Base-by-base conservation (phyloP, 2,888 invertebrate genomes). In the Anoncus sp. region DNA sequence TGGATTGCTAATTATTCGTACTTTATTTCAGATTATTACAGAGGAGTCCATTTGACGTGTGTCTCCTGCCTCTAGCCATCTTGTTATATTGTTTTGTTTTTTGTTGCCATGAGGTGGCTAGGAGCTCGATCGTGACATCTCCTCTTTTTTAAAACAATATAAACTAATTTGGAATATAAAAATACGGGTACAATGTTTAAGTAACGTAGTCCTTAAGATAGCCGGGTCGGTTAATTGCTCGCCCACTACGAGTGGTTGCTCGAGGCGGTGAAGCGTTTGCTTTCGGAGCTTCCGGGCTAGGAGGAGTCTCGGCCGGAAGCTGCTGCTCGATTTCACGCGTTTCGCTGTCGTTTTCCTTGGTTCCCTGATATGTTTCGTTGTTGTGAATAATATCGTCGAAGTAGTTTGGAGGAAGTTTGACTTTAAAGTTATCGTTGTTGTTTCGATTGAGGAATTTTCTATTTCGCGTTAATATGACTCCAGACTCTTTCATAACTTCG, bases 131-230 rank as follows among this genome's bases (percentile, higher is more conserved):
- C 53, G 53, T 53, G 53, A 53, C 27, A 53, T 53, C 53, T 53
- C 27, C 22, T 53, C 53, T 53, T 53, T 53, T 53, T 27, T 27
- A n/a, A 51, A 27, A 53, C n/a, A 27, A 24, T 53, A 53, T 53
- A 27, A 53, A 53, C 24, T 27, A 53, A 27, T 53, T 27, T 53
- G 27, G 27, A 24, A 16, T n/a, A 53, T 53, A n/a, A 27, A 27
- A 16, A 31, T 53, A 27, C n/a, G 53, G 14, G 9, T 53, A 53
- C 53, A 53, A 27, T 53, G 27, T 38, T 57, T 57, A 57, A 57
- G 57, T 57, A 1, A 57, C 2, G 18, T 16, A 63, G 49, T 63
- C 63, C 35, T 63, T 63, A 31, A 63, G 63, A 49, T 63, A 63
- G 7, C 14, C 49, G 20, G 63, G 63, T 47, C 31, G 27, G 40